Evolutionary conservation across 2,113 vertebrate genomes (phyloP), one percentile per base, ranked within the genome.

Genomic region (Phaethornis superciliosus): DNA sequence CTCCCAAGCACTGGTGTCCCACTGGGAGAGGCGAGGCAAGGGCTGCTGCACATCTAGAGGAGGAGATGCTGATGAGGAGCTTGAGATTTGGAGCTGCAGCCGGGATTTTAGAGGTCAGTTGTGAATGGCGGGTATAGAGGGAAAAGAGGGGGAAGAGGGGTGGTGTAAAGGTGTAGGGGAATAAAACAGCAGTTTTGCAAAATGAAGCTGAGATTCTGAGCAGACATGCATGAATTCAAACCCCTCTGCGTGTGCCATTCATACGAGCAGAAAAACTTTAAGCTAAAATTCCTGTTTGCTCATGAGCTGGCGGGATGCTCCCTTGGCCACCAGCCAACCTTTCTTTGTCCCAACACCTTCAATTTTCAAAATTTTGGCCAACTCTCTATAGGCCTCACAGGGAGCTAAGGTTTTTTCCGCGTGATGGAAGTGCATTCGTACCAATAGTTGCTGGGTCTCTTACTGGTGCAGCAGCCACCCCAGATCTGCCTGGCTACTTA

Each of bases 141-240:
- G 21, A 28, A 46, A 6, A 4, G 4, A 26, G 15, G 3, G 8
- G 2, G 4, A 6, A 30, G 9, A 11, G 15, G 4, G 5, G 4
- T 27, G 32, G 4, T 55, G 2, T 4, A 7, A 55, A 30, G 9
- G 8, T 14, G 12, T 20, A 33, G 70, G 54, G 42, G 72, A 65
- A 69, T n/a, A 26, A 1, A 59, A 0, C 6, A 15, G 27, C 3
- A 19, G 0, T 60, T 79, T 79, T 58, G 35, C 19, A 23, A 24
- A 65, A 44, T 7, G 54, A 44, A 62, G 47, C 28, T 12, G 14
- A 56, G 71, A 13, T 44, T 20, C 32, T 16, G 32, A 85, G 49
- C 30, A 23, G 58, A 59, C 3, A 2, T 3, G 1, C 1, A 0
- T 1, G 0, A 16, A 2, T 60, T 52, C 64, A 13, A 2, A 7